Evolutionary conservation across 2,113 vertebrate genomes (phyloP).

Genomic region (Clarias macrocephalus): DNA sequence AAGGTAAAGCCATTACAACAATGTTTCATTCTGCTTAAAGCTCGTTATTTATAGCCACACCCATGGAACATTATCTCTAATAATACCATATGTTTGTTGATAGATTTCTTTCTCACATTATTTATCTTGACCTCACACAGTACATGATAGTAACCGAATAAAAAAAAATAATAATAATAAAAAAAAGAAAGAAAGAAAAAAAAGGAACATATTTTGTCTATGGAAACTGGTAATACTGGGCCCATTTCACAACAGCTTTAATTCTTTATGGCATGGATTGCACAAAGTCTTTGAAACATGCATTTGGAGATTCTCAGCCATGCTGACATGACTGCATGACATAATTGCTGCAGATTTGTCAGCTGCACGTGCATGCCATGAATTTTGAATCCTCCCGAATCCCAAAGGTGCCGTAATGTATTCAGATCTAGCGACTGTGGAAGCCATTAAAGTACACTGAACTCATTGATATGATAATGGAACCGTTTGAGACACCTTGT

Average conservation of each 20-base stretch:
- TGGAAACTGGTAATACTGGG: neutral
- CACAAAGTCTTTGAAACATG: neutral
- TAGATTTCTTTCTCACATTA: neutral
- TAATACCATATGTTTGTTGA: conserved; percentile 26
- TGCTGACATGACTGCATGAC: neutral
- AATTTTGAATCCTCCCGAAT: neutral
- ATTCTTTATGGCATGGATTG: neutral
- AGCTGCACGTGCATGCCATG: neutral
- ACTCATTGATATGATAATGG: neutral
- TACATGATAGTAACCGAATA: neutral
- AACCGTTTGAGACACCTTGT: neutral
- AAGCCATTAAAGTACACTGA: neutral
- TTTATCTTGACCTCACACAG: neutral
- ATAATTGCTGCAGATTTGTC: neutral
- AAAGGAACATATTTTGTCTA: neutral
- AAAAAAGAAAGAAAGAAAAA: neutral
- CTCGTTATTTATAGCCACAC: neutral
- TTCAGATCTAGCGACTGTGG: neutral
- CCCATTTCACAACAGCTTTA: neutral
- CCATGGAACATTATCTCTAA: neutral
- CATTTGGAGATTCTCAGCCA: neutral
- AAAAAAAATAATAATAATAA: neutral
- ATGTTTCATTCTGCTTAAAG: neutral
- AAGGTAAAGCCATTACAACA: neutral
- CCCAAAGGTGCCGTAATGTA: neutral